Evolutionary conservation across 1,140 invertebrate species (phyloP), one percentile per base, ranked within the genome.

Genomic region (Bathynomus jamesi): DNA sequence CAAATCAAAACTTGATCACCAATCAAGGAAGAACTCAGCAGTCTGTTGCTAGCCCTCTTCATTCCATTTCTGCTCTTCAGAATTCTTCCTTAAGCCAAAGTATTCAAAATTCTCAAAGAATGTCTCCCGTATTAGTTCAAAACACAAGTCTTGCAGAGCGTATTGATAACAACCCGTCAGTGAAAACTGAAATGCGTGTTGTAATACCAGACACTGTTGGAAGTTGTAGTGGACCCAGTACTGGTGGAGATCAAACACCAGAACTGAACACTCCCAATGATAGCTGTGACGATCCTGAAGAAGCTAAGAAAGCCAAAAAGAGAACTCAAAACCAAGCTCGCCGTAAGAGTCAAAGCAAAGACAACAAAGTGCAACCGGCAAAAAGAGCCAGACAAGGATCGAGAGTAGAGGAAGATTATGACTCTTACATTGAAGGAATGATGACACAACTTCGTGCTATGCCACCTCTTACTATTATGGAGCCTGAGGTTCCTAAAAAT

Each of bases 351-450:
- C 86, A 88, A 66, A 82, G 81, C 78, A 79, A 83, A 30, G 76
- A 80, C 74, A 70, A 81, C 82, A 40, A 71, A 13, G 64, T 27
- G 46, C 70, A 74, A 10, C 84, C 86, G 25, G 94, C 93, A 78
- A 95, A 95, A 81, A 85, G 91, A 28, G 85, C 89, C 11, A 85
- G 91, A 28, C 95, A 85, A 81, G 84, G 89, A 28, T 93, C 91
- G 2, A 90, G 92, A 78, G 84, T 91, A 17, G 91, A 95, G 78
- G 94, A 96, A 83, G 93, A 96, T 82, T 93, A 94, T 81, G 94
- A 96, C 80, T 88, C 88, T 7, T 95, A 90, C 79, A 90, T 95
- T 76, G 94, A 95, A 78, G 90, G 89, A 78, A 84, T 96, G 29
- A 90, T 96, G 87, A 84, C 85, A 27, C 93, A 96, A 80, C 81